Evolutionary conservation across 2,888 invertebrate genomes (phyloP), one percentile per base, ranked within the genome.

Genomic region (Ochropleura plecta): DNA sequence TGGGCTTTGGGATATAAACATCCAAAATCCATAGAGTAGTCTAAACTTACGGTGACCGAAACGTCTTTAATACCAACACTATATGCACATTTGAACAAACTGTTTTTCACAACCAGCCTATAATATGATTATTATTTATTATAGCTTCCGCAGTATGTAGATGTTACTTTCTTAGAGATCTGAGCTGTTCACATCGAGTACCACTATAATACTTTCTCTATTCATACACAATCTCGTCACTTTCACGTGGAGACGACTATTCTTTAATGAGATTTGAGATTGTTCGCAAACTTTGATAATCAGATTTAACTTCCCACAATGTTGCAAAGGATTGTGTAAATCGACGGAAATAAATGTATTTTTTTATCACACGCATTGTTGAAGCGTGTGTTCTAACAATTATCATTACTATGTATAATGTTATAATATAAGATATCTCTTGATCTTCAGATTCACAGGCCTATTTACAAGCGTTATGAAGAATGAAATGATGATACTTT

Each of bases 131-230:
- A 76, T 73, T 49, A 73, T 46, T 79, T 79, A 86, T 84, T 82
- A 78, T 84, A 88, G 81, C 86, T 88, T 86, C 85, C 82, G 78
- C 83, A 85, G 83, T 88, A 88, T 90, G 88, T 80, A 89, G 90
- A 91, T 86, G 86, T 88, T 91, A 91, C 92, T 94, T 94, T 94
- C 94, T 88, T 92, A 91, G 90, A 90, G 90, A 91, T 90, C 88
- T 87, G 89, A 90, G 89, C 12, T 85, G 87, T 89, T 90, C 91
- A 88, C 88, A 90, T 87, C 84, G 78, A 82, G 86, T 83, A 64
- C 53, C 49, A 82, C 88, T 82, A 83, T 84, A 81, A 90, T 93
- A 95, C 96, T 96, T 96, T 96, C 96, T 95, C 95, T 93, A 94
- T 94, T 95, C 94, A 94, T 92, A 82, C 76, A 90, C 91, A 91